A percentile compares a stretch with the other conserved stretches of the same genome.
These are phyloP conservation scores for Talpa occidentalis DNA, from an alignment of 2,113 vertebrate species.

Conservation along the genomic window DNA sequence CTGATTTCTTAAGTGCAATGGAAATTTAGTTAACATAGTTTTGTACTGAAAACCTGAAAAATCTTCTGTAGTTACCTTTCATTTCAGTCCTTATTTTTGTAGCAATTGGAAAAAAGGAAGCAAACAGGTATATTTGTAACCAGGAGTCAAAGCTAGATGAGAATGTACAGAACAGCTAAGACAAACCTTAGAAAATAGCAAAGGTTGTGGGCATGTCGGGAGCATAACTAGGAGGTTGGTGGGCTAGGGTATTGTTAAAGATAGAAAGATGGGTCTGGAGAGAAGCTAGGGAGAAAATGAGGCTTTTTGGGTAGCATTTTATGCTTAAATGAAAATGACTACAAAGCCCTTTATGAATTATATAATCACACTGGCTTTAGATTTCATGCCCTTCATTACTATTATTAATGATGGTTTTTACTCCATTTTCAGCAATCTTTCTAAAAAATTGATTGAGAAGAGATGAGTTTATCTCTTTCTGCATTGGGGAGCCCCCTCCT, in stretches of 20 bases:
- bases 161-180: background rate
- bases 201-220: background rate
- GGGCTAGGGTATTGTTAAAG: background rate
- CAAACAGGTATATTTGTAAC: background rate
- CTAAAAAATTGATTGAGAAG: background rate
- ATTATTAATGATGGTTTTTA: background rate
- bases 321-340: background rate
- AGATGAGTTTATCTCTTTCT: constrained; percentile 40
- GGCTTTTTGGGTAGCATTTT: background rate
- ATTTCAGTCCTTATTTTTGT: background rate
- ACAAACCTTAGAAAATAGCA: fast-evolving
- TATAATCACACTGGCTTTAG: background rate
- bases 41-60: background rate
- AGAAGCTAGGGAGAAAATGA: background rate
- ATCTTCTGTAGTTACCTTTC: background rate
- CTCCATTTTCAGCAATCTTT: background rate
- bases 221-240: too few species aligned
- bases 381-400: background rate
- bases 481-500: constrained; percentile 53
- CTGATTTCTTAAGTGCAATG: background rate
- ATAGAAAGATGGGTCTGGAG: background rate
- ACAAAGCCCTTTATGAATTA: background rate
- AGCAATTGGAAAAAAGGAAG: background rate
- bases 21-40: background rate
- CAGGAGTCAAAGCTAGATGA: background rate